Conservation (phyloP, 2,888 invertebrate genomes). For the Lasioglossum figueresi region DNA sequence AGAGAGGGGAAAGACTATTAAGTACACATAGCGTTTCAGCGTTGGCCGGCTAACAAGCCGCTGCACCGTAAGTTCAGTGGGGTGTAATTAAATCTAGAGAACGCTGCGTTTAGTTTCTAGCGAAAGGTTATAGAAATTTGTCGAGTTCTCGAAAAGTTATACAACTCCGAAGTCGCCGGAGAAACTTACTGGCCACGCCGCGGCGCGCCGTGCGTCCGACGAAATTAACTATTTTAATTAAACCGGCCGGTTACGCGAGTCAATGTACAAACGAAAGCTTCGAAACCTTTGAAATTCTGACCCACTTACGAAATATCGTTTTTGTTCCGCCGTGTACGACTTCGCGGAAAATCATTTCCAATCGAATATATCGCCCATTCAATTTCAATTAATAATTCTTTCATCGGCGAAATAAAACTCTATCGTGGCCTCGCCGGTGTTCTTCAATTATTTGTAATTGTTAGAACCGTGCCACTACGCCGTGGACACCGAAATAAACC, state of each 20-base stretch:
- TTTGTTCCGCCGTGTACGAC: background rate
- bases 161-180: conserved; percentile 35
- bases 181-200: conserved; percentile 36
- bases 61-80: conserved; percentile 40
- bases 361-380: background rate
- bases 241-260: conserved; percentile 21
- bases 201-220: conserved; percentile 5
- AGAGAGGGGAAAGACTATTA: conserved; percentile 47
- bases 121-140: conserved; percentile 58
- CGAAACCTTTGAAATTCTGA: conserved; percentile 2
- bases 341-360: background rate
- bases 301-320: conserved; percentile 7
- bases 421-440: background rate
- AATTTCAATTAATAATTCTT: background rate
- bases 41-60: conserved; percentile 50
- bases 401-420: background rate
- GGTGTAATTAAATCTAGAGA: conserved; percentile 55
- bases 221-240: conserved; percentile 43
- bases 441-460: background rate
- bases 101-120: conserved; percentile 43
- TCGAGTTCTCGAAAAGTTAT: conserved; percentile 58
- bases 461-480: background rate
- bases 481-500: background rate
- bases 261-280: conserved; percentile 4
- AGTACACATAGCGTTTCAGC: conserved; percentile 49